A percentile compares a stretch with the other conserved stretches of the same genome.
phyloP scores from a whole-genome alignment of 1,140 invertebrate species.

The Limonius californicus region DNA sequence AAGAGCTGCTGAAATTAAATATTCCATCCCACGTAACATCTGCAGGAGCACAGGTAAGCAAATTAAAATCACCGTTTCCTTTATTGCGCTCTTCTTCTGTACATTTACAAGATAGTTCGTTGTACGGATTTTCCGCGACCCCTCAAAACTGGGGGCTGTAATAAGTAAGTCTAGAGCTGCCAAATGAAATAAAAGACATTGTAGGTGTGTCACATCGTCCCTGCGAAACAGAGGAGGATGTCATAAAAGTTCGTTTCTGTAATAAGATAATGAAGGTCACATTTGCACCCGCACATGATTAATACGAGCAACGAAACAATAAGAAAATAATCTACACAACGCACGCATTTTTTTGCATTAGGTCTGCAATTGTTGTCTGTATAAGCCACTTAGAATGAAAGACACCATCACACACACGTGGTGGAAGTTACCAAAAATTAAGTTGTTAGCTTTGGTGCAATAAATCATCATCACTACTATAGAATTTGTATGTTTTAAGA shows the following conservation, averaged over 20 bases:
- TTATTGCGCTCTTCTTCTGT: background rate
- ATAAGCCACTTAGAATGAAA: too few relatives aligned
- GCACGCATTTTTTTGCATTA: too few relatives aligned
- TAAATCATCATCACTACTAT: too few relatives aligned
- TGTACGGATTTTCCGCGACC: background rate
- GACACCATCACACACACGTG: too few relatives aligned
- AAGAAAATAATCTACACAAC: too few relatives aligned
- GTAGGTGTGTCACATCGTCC: slow-evolving; percentile 26
- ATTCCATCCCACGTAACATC: background rate
- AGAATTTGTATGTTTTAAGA: too few relatives aligned
- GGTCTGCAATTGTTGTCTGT: too few relatives aligned
- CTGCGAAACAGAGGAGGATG: background rate
- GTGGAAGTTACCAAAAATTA: too few relatives aligned
- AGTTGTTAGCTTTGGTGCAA: too few relatives aligned
- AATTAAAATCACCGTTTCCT: slow-evolving; percentile 13
- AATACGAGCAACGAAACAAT: too few relatives aligned
- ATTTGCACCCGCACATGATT: too few relatives aligned
- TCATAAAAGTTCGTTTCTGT: slow-evolving; percentile 24
- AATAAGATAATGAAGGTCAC: too few relatives aligned
- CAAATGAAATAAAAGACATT: slow-evolving; percentile 29
- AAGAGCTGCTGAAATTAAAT: background rate
- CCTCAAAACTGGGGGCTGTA: slow-evolving; percentile 18
- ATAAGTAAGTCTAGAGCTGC: slow-evolving; percentile 26
- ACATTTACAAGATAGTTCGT: slow-evolving; percentile 1
- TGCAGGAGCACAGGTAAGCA: slow-evolving; percentile 12